phyloP scores from a whole-genome alignment of 2,888 invertebrate genomes.

The Lutraria lutraria region DNA sequence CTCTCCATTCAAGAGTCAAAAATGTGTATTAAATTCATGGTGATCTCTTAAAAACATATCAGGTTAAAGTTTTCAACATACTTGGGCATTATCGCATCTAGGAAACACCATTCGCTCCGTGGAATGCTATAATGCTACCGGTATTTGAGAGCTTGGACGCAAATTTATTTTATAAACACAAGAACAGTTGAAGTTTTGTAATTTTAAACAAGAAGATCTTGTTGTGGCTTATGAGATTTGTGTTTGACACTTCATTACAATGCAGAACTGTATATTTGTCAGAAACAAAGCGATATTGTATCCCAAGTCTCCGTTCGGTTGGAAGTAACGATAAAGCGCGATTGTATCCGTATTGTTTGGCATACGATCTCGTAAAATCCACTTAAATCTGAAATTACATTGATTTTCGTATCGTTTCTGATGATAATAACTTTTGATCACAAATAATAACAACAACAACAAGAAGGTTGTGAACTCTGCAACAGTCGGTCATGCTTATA shows the following conservation, averaged over 20 bases:
- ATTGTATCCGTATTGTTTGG: neutral
- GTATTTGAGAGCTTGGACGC: neutral
- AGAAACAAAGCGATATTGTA: neutral
- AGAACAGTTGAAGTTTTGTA: neutral
- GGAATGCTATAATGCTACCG: conserved; percentile 14
- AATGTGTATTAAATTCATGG: conserved; percentile 40
- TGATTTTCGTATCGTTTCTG: neutral
- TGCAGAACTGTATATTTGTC: neutral
- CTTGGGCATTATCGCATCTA: neutral
- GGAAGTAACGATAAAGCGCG: neutral
- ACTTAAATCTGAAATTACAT: neutral
- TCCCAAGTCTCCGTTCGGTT: neutral
- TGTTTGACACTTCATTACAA: neutral
- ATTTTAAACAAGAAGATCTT: neutral
- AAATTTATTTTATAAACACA: neutral
- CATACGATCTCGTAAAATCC: neutral
- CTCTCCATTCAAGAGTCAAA: conserved; percentile 24
- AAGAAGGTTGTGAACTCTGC: neutral
- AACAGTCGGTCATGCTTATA: neutral
- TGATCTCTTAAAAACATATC: conserved; percentile 31
- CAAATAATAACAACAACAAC: neutral
- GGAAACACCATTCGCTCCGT: neutral
- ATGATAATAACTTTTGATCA: neutral
- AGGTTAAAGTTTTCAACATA: conserved; percentile 7
- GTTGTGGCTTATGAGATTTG: conserved; percentile 6